Evolutionary conservation across 2,888 invertebrate genomes (phyloP).

Genomic region (Drosophila neonasuta): DNA sequence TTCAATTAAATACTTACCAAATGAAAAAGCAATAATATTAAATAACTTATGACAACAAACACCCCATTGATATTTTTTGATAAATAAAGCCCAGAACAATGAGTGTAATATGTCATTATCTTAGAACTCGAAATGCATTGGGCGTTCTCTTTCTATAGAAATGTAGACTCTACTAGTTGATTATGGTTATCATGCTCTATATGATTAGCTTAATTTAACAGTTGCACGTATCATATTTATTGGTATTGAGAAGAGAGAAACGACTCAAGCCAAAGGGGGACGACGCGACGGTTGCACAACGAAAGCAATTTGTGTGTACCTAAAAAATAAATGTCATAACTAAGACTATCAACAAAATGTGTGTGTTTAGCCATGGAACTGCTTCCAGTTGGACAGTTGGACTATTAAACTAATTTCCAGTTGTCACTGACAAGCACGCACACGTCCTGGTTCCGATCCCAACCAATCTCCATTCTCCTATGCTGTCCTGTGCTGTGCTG

Average conservation of each 20-base stretch:
- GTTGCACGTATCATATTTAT: slow-evolving; percentile 73
- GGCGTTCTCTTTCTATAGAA: slow-evolving; percentile 31
- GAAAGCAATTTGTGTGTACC: slow-evolving; percentile 61
- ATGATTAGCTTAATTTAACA: slow-evolving; percentile 72
- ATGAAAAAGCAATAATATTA: slow-evolving; percentile 12
- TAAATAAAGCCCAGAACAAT: slow-evolving; percentile 6
- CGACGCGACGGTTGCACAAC: slow-evolving; percentile 29
- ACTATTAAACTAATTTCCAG: slow-evolving; percentile 78
- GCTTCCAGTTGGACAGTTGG: slow-evolving; percentile 48
- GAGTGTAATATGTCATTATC: slow-evolving; percentile 37
- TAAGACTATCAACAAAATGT: slow-evolving; percentile 58
- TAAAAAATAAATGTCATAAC: slow-evolving; percentile 70
- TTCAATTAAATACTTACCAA: neutral
- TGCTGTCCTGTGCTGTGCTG: neutral
- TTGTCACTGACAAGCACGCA: slow-evolving; percentile 75
- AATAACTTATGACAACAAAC: slow-evolving; percentile 16
- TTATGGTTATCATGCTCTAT: slow-evolving; percentile 37
- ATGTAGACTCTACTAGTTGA: slow-evolving; percentile 29
- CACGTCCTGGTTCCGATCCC: slow-evolving; percentile 32
- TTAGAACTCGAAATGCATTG: slow-evolving; percentile 24
- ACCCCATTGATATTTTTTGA: slow-evolving; percentile 24
- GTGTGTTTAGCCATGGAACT: slow-evolving; percentile 22
- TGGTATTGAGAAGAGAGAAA: slow-evolving; percentile 36
- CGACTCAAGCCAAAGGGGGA: neutral
- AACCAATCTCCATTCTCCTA: neutral